Conservation (phyloP, 2,797 vertebrate species). For the Sitta carolinensis region DNA sequence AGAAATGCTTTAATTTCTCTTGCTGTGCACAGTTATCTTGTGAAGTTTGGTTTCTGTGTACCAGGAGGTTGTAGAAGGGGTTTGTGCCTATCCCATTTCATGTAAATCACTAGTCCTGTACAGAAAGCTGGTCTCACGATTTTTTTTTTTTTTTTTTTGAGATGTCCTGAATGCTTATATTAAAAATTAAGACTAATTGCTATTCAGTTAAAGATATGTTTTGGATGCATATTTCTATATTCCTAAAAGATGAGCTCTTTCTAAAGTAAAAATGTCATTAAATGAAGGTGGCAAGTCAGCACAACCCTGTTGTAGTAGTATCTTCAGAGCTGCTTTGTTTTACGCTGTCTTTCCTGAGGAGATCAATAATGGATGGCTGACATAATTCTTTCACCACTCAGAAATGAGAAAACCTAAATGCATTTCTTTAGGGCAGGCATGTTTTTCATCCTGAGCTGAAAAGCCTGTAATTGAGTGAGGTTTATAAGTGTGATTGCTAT, state of each 20-base stretch:
- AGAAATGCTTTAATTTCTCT: not conserved
- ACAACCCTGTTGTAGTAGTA: not conserved
- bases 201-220: not conserved
- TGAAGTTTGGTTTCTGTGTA: not conserved
- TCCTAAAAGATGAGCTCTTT: not conserved
- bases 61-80: not conserved
- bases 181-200: not conserved
- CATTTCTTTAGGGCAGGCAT: constrained; percentile 64
- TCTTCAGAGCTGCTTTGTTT: constrained; percentile 49
- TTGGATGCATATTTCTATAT: not conserved
- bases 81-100: rapidly evolving
- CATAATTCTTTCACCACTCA: constrained; percentile 36
- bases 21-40: not conserved
- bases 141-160: not conserved
- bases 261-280: not conserved
- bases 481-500: constrained; percentile 68
- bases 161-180: not conserved
- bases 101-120: not conserved
- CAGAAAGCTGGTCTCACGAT: rapidly evolving
- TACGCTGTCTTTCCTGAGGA: constrained; percentile 36
- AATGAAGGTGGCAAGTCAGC: not conserved
- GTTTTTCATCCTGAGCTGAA: constrained; percentile 65
- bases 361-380: constrained; percentile 67
- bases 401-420: constrained; percentile 65
- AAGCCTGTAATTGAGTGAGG: constrained; percentile 65